Evolutionary conservation across 2,888 invertebrate genomes (phyloP).

Genomic region (Trisateles emortualis): DNA sequence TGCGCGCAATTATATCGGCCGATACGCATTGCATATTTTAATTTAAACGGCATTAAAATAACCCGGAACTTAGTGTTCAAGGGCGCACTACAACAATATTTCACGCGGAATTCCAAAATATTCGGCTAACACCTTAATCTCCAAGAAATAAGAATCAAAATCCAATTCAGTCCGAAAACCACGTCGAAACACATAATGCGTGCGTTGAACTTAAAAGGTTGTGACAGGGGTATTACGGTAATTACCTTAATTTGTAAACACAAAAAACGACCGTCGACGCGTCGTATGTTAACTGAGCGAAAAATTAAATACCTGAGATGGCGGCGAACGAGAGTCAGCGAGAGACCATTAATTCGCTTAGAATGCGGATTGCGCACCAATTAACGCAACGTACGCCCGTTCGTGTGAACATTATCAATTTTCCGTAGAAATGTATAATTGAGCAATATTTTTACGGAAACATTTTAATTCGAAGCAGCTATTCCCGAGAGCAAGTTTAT

Average conservation of each 20-base stretch:
- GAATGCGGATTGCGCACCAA: conserved; percentile 60
- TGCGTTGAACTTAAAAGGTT: conserved; percentile 84
- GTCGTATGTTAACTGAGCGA: conserved; percentile 64
- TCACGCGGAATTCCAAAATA: conserved; percentile 63
- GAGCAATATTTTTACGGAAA: conserved; percentile 54
- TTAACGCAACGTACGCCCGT: conserved; percentile 54
- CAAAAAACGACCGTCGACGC: conserved; percentile 73
- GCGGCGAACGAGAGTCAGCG: conserved; percentile 37
- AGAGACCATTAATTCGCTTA: conserved; percentile 53
- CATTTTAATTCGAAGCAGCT: conserved; percentile 48
- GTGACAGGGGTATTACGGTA: conserved; percentile 82
- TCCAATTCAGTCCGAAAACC: conserved; percentile 47
- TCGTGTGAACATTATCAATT: conserved; percentile 65
- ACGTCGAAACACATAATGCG: conserved; percentile 65
- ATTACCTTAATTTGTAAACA: conserved; percentile 84
- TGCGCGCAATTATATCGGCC: conserved; percentile 65
- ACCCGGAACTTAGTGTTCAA: conserved; percentile 75
- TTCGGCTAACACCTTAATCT: conserved; percentile 64
- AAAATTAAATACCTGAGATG: conserved; percentile 67
- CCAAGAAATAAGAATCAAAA: conserved; percentile 63
- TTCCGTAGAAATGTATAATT: conserved; percentile 62
- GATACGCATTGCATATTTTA: conserved; percentile 66
- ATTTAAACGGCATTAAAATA: conserved; percentile 79
- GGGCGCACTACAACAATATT: conserved; percentile 73
- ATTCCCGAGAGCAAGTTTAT: conserved; percentile 44